Evolutionary conservation across 2,797 vertebrate species (phyloP).

Genomic region (Salarias fasciatus): DNA sequence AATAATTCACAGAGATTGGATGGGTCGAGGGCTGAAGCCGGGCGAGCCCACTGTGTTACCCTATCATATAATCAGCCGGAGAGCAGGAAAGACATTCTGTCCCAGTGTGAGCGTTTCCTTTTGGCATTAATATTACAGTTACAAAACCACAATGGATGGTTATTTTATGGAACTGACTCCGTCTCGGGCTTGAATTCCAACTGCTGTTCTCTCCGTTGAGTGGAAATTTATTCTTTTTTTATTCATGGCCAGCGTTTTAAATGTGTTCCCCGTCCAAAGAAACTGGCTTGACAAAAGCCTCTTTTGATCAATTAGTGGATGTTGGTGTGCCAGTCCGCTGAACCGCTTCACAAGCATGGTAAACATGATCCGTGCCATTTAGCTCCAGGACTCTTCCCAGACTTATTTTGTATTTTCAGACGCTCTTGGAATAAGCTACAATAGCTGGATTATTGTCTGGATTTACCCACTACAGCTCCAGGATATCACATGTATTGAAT

Average conservation of each 20-base stretch:
- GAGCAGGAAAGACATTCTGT: slow-evolving; percentile 29
- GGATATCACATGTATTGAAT: neutral
- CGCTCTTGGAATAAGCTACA: slow-evolving; percentile 4
- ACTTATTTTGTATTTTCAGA: neutral
- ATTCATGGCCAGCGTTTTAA: too few relatives aligned
- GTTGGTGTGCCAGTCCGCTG: too few relatives aligned
- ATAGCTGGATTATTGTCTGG: neutral
- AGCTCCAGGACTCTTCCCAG: neutral
- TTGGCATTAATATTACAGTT: slow-evolving; percentile 60
- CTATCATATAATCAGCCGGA: slow-evolving; percentile 45
- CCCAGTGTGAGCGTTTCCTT: slow-evolving; percentile 36
- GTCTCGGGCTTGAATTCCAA: slow-evolving; percentile 42
- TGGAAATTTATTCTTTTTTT: neutral
- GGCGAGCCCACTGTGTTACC: slow-evolving; percentile 39
- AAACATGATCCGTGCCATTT: neutral
- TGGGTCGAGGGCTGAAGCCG: slow-evolving; percentile 32
- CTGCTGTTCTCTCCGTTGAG: slow-evolving; percentile 14
- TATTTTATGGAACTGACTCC: slow-evolving; percentile 26
- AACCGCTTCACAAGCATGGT: too few relatives aligned
- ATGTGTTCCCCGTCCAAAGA: too few relatives aligned
- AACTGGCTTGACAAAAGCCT: too few relatives aligned
- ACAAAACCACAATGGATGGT: slow-evolving; percentile 41
- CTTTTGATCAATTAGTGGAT: too few relatives aligned
- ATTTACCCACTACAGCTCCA: neutral
- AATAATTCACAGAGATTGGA: slow-evolving; percentile 59